Evolutionary conservation across 2,797 vertebrate species (phyloP).

Genomic region (Enteromius mattozi): DNA sequence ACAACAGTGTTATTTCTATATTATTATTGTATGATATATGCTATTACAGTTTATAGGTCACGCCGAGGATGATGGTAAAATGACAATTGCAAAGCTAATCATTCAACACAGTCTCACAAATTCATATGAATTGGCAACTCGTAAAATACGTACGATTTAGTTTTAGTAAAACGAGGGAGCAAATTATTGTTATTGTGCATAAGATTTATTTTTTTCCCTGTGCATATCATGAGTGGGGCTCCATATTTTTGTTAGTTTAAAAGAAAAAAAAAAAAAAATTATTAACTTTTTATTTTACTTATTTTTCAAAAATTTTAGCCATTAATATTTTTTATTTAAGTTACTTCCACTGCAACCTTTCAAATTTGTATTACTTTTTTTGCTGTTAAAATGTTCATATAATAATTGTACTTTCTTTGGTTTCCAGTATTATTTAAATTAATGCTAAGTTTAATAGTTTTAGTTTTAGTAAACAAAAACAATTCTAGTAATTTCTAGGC

Average conservation of each 20-base stretch:
- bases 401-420: not conserved
- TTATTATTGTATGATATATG: not conserved
- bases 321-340: not conserved
- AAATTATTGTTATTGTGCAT: too few species aligned
- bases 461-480: not conserved
- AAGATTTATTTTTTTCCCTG: too few species aligned
- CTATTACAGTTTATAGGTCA: not conserved
- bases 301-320: too few species aligned
- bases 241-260: not conserved
- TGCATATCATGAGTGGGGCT: not conserved
- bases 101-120: not conserved
- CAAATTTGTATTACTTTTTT: not conserved
- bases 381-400: not conserved
- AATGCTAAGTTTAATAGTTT: not conserved
- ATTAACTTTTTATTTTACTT: not conserved
- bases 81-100: not conserved
- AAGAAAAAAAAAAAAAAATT: too few species aligned
- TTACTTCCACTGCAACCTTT: not conserved
- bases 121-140: too few species aligned
- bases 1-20: not conserved
- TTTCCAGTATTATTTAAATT: not conserved
- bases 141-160: too few species aligned
- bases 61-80: not conserved
- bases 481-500: not conserved
- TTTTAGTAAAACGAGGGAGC: too few species aligned